Conservation (phyloP, 2,797 vertebrate genomes). For the Allobates femoralis region DNA sequence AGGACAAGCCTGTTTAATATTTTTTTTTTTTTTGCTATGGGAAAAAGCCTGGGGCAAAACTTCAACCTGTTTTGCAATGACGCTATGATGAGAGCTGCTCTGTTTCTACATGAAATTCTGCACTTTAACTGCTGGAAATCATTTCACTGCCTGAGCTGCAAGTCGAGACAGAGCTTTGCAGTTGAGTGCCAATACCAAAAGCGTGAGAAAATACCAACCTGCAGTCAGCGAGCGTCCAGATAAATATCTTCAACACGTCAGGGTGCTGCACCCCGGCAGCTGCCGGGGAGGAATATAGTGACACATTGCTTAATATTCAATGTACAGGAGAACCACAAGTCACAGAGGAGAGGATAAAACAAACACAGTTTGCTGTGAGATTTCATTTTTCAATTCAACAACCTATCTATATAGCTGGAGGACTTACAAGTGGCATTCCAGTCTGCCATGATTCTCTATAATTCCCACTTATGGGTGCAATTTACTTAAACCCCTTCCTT, state of each 20-base stretch:
- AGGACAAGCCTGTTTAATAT: too few species aligned
- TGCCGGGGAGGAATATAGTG: neutral
- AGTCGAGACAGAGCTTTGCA: slow-evolving; percentile 71
- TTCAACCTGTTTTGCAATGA: slow-evolving; percentile 64
- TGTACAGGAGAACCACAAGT: neutral
- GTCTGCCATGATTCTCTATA: too few species aligned
- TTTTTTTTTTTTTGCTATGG: slow-evolving; percentile 42
- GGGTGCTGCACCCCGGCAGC: neutral
- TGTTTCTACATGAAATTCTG: slow-evolving; percentile 72
- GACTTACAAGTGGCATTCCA: too few species aligned
- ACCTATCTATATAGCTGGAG: too few species aligned
- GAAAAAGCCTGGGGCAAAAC: slow-evolving; percentile 62
- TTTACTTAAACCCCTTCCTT: too few species aligned
- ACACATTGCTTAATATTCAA: neutral
- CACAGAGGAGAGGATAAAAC: neutral
- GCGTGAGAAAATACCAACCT: slow-evolving; percentile 78
- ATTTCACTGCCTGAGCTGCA: slow-evolving; percentile 71
- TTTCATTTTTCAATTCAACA: too few species aligned
- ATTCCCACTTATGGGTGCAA: too few species aligned
- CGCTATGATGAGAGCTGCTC: slow-evolving; percentile 65
- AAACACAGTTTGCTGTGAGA: too few species aligned
- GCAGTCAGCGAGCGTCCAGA: slow-evolving; percentile 64
- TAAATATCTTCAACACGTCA: slow-evolving; percentile 60
- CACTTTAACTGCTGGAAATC: slow-evolving; percentile 70
- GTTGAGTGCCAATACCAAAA: slow-evolving; percentile 70